These are phyloP conservation scores for Cantharis lateralis DNA, from an alignment of 2,888 invertebrate genomes.

Conservation along the genomic window DNA sequence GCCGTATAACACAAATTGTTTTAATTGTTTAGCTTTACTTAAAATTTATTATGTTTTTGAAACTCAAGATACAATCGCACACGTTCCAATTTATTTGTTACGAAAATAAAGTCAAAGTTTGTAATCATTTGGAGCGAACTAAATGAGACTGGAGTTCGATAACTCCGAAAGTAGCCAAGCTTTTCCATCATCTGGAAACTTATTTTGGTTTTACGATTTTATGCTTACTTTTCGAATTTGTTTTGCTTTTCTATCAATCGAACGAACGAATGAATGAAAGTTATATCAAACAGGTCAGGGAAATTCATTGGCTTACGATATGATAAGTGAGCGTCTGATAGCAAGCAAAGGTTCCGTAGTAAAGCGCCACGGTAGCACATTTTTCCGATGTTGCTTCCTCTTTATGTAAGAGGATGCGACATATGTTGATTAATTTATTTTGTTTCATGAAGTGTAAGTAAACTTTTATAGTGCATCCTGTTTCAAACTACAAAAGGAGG, in stretches of 20 bases:
- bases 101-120: not conserved
- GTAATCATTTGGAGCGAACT: not conserved
- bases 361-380: not conserved
- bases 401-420: not conserved
- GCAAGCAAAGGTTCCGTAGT: not conserved
- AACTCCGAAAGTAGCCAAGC: not conserved
- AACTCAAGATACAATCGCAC: not conserved
- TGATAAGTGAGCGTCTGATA: not conserved
- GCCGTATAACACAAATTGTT: not conserved
- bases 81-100: not conserved
- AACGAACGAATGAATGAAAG: not conserved
- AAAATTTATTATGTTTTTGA: not conserved
- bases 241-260: not conserved
- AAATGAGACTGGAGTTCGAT: not conserved
- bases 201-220: not conserved
- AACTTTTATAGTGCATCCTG: not conserved
- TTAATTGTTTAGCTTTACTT: not conserved
- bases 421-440: not conserved
- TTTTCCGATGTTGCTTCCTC: not conserved
- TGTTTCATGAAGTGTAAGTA: not conserved
- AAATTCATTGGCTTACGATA: not conserved
- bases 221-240: not conserved
- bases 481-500: not conserved
- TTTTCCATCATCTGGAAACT: not conserved
- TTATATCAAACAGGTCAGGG: not conserved